Evolutionary conservation across 2,888 invertebrate species (phyloP).

Genomic region (Drosophila nr. fundita): DNA sequence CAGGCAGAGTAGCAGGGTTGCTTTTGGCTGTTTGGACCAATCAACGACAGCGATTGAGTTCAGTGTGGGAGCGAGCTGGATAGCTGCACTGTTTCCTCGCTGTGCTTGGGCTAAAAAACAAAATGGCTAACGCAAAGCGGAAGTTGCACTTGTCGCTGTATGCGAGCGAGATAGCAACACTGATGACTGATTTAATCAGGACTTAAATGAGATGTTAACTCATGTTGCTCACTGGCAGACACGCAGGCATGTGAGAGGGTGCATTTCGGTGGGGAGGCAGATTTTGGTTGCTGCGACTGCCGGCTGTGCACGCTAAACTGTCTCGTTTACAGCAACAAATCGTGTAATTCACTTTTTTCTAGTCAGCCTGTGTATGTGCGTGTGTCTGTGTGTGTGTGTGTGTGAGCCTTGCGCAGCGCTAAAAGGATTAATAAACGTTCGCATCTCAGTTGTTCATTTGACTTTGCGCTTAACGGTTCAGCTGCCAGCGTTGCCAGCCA

Average conservation of each 20-base stretch:
- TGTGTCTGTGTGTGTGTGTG: constrained; percentile 7
- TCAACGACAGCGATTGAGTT: constrained; percentile 23
- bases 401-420: constrained; percentile 60
- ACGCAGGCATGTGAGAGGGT: background rate
- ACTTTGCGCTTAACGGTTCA: constrained; percentile 79
- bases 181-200: constrained; percentile 72
- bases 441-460: constrained; percentile 81
- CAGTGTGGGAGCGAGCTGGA: constrained; percentile 41
- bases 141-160: constrained; percentile 55
- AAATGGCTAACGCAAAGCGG: constrained; percentile 82
- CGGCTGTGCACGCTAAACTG: constrained; percentile 72
- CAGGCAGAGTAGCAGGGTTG: constrained; percentile 25
- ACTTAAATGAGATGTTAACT: constrained; percentile 75
- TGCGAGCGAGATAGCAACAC: constrained; percentile 54
- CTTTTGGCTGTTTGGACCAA: constrained; percentile 38
- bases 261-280: background rate
- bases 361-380: constrained; percentile 1
- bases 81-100: constrained; percentile 10
- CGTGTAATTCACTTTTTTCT: constrained; percentile 69
- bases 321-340: constrained; percentile 78
- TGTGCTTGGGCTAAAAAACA: constrained; percentile 61
- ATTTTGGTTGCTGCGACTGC: constrained; percentile 42
- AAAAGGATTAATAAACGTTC: constrained; percentile 82
- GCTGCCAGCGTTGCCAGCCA: constrained; percentile 54
- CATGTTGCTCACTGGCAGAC: background rate